Conservation (phyloP, 2,797 vertebrate genomes). For the Ctenopoma kingsleyae region DNA sequence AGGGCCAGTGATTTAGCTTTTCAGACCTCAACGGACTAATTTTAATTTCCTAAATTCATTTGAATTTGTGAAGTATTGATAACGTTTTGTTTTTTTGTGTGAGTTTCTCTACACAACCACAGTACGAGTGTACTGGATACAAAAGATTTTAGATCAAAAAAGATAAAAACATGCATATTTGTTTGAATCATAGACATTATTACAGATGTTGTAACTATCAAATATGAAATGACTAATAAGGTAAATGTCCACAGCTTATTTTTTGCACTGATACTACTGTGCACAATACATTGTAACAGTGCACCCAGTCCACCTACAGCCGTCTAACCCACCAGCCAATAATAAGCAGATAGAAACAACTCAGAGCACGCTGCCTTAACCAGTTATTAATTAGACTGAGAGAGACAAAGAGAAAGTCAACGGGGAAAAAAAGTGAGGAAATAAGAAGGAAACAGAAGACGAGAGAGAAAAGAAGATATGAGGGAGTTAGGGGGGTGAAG, state of each 20-base stretch:
- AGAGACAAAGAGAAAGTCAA: constrained; percentile 37
- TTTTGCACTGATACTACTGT: not conserved
- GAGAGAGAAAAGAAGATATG: not conserved
- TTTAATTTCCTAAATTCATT: too few relatives aligned
- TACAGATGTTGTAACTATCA: not conserved
- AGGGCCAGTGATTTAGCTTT: too few relatives aligned
- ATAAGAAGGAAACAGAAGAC: constrained; percentile 23
- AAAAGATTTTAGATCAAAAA: too few relatives aligned
- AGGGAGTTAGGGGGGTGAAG: not conserved
- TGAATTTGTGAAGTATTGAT: too few relatives aligned
- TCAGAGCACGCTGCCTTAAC: constrained; percentile 17
- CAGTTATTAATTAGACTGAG: constrained; percentile 33
- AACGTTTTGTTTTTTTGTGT: too few relatives aligned
- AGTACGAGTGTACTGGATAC: too few relatives aligned
- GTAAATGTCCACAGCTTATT: not conserved
- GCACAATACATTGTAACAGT: not conserved
- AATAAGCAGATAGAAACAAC: constrained; percentile 37
- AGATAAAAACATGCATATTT: too few relatives aligned
- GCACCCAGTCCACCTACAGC: constrained; percentile 8
- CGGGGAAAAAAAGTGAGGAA: constrained; percentile 21
- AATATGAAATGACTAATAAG: not conserved
- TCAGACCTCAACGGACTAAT: too few relatives aligned
- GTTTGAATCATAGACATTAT: not conserved
- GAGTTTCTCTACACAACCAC: too few relatives aligned
- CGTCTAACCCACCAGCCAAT: constrained; percentile 8